These are phyloP conservation scores for Drosophila silvestris DNA, from an alignment of 2,888 invertebrate species.

Conservation along the genomic window DNA sequence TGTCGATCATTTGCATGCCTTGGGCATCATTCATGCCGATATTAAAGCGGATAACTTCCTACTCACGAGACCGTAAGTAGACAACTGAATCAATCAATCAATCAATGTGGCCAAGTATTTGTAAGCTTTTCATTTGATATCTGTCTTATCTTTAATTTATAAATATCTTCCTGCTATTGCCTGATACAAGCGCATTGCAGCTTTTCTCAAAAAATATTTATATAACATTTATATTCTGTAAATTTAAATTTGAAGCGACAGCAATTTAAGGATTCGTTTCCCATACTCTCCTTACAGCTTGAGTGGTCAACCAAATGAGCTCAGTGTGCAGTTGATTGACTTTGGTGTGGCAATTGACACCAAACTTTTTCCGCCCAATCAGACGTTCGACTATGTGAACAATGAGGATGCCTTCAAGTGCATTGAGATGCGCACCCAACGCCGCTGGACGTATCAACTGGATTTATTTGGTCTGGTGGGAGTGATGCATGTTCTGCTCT, in stretches of 20 bases:
- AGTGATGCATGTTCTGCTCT: conserved; percentile 93
- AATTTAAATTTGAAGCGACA: background rate
- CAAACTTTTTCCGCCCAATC: conserved; percentile 91
- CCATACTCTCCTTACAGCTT: conserved; percentile 84
- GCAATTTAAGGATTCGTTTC: conserved; percentile 1
- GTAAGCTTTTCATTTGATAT: background rate
- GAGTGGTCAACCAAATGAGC: conserved; percentile 84
- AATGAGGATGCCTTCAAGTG: conserved; percentile 91
- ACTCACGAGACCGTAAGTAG: conserved; percentile 89
- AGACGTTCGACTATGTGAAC: conserved; percentile 89
- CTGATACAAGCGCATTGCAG: background rate
- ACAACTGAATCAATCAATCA: background rate
- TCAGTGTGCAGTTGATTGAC: conserved; percentile 94
- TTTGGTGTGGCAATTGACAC: conserved; percentile 98
- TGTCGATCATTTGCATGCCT: conserved; percentile 93
- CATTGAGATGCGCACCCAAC: conserved; percentile 95
- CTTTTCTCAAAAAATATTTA: background rate
- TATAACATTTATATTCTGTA: background rate
- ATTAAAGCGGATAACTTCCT: conserved; percentile 98
- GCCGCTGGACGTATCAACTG: conserved; percentile 97
- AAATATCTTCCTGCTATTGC: background rate
- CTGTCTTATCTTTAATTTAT: background rate
- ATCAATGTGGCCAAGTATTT: no score
- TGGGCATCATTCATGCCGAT: conserved; percentile 96
- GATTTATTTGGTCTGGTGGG: conserved; percentile 96